Evolutionary conservation across 2,888 invertebrate species (phyloP).

Genomic region (Eupithecia subfuscata): DNA sequence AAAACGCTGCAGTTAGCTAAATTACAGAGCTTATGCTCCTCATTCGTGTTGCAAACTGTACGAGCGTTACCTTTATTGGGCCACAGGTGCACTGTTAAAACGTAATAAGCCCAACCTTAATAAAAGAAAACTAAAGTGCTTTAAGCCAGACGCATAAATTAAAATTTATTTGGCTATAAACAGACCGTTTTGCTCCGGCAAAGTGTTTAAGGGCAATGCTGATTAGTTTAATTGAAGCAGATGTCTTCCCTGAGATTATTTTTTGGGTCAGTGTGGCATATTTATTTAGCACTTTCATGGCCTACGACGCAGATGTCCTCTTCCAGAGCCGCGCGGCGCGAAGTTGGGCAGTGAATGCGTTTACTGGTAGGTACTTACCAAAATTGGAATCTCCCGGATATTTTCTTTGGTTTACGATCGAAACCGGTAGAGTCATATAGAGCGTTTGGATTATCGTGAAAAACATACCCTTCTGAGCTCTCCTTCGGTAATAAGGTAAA

Average conservation of each 20-base stretch:
- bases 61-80: constrained; percentile 32
- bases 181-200: constrained; percentile 37
- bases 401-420: constrained; percentile 11
- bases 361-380: not conserved
- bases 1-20: constrained; percentile 12
- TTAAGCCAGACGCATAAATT: constrained; percentile 45
- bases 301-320: too few species aligned
- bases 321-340: too few species aligned
- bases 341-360: too few species aligned
- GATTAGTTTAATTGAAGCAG: constrained; percentile 37
- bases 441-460: constrained; percentile 19
- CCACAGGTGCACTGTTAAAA: constrained; percentile 40
- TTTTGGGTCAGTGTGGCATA: constrained; percentile 4
- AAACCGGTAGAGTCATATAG: constrained; percentile 12
- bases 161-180: constrained; percentile 46
- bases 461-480: constrained; percentile 20
- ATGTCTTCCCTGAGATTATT: constrained; percentile 30
- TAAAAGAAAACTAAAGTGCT: constrained; percentile 44
- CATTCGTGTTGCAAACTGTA: constrained; percentile 32
- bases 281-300: not conserved
- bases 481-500: constrained; percentile 30
- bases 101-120: constrained; percentile 37
- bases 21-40: constrained; percentile 25
- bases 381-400: not conserved
- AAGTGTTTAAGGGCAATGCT: constrained; percentile 39